phyloP scores from a whole-genome alignment of 2,797 vertebrate genomes.

The Nothura maculosa region DNA sequence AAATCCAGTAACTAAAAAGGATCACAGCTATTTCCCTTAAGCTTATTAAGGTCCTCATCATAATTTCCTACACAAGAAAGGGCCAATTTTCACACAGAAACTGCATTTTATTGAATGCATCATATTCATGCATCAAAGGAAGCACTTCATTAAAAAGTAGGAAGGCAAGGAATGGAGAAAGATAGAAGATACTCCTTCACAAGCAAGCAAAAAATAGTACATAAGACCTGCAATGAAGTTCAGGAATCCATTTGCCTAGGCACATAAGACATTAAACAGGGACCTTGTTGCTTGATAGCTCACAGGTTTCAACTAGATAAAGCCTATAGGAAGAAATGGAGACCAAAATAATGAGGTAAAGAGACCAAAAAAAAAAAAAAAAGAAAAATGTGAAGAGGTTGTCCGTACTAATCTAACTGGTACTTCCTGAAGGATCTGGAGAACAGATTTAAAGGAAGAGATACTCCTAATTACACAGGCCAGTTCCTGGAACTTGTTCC shows the following conservation, averaged over 20 bases:
- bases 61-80: not conserved
- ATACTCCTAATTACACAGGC: not conserved
- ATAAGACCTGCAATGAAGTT: not conserved
- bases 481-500: conserved; percentile 8
- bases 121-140: not conserved
- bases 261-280: not conserved
- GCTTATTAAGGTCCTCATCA: not conserved
- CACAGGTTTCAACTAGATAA: not conserved
- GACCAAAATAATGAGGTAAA: too few relatives aligned
- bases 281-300: not conserved
- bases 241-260: not conserved
- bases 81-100: not conserved
- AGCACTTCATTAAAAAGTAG: not conserved
- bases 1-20: not conserved
- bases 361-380: too few relatives aligned
- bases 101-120: not conserved
- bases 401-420: too few relatives aligned
- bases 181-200: not conserved
- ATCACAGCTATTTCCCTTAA: not conserved
- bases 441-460: not conserved
- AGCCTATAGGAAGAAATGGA: not conserved
- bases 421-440: not conserved
- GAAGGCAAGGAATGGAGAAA: not conserved
- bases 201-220: not conserved
- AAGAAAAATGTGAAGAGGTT: not conserved